Evolutionary conservation across 2,797 vertebrate species (phyloP), one percentile per base, ranked within the genome.

Genomic region (Pipistrellus kuhlii): DNA sequence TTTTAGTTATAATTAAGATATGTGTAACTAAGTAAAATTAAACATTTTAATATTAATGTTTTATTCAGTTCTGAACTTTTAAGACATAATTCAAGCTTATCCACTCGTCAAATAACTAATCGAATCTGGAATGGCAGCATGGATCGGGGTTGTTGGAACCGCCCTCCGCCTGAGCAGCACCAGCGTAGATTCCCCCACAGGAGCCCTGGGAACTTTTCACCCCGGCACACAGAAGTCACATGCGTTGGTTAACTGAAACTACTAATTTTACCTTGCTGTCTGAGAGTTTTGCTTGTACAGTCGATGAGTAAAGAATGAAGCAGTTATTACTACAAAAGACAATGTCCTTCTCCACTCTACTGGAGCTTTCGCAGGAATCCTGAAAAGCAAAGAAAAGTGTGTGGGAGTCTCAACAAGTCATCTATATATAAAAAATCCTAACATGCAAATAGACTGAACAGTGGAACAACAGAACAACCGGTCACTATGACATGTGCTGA

Each of bases 301-400:
- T 97, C 80, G 99, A 98, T 59, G 99, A 99, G 97, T 99, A 99
- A 77, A 99, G 99, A 96, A 99, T 98, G 96, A 99, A 99, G 98
- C 99, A 99, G 98, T 99, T 99, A 97, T 99, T 99, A 97, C 99
- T 99, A 97, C 99, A 99, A 97, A 99, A 99, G 73, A 99, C 99
- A 88, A 99, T 97, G 95, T 99, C 98, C 86, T 99, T 99, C 85
- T 98, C 98, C 76, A 98, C 97, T 96, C 98, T 98, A 38, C 98
- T 97, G 94, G 97, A 96, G 82, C 97, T 96, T 55, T 99, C 98
- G 92, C 98, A 98, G 72, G 97, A 98, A 95, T 98, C 98, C 98
- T 98, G 96, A 85, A 91, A 97, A 97, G 93, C 88, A 97, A 91
- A 97, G 82, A 90, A 64, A 78, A 71, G 71, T 0, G 20, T 20